Base-by-base conservation (phyloP, 2,113 vertebrate genomes). In the Hyla sarda region DNA sequence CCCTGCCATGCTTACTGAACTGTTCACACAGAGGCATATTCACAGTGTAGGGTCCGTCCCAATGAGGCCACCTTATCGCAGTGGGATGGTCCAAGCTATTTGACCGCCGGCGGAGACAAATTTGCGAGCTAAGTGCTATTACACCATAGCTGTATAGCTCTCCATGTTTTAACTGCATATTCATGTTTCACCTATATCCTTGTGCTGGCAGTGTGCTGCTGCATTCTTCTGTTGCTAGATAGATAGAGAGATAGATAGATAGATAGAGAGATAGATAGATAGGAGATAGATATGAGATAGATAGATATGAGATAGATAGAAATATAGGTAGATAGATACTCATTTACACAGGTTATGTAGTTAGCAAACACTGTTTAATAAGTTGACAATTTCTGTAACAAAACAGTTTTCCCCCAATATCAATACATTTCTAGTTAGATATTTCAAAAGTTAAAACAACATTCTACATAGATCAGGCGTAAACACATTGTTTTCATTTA, bases 321-420 rank as follows among this genome's bases (percentile, higher is more conserved):
- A 30, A 60, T 25, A 30, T 65, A 65, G 25, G 16, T 30, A 30
- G 28, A 69, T 69, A 69, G 30, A 34, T 69, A 32, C 14, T 16
- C 17, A 67, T 12, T 19, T 69, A 69, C 74, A 32, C 74, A 32
- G 14, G 28, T 16, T 52, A 62, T 75, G 72, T 84, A 76, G 82
- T 84, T 84, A 76, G 72, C 82, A 84, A 84, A 84, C 82, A 84
- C 82, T 54, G 45, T 84, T 84, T 84, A 84, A 45, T 84, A 84
- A 84, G 73, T 84, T 84, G 82, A 84, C 82, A 84, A 84, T 84
- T 84, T 75, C 72, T 76, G 71, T 84, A 84, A 84, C 82, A 84
- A 84, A 84, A 84, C 50, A 75, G n/a, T 19, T 50, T n/a, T 12
- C 54, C 78, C 82, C 54, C 71, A 47, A 76, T 84, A 72, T 72